Base-by-base conservation (phyloP, 2,888 invertebrate genomes). In the Agrilus biguttatus region DNA sequence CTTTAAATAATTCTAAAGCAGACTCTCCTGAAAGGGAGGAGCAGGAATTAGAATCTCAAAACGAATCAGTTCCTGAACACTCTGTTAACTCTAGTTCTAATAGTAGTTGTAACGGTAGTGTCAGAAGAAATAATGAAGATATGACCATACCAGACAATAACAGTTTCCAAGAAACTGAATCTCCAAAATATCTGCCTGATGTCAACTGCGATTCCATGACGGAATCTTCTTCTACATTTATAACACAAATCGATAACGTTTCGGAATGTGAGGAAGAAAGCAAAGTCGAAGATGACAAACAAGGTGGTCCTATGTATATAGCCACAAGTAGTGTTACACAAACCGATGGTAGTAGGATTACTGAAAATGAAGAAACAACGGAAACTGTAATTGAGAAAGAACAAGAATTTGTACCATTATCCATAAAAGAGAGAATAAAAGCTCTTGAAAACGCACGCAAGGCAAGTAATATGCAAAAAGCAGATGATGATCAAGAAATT, bases 381-480 rank as follows among this genome's bases (percentile, higher is more conserved):
- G 49, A 36, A 45, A 46, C 47, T 38, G 36, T 28, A 32, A 42
- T 14, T 14, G 38, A 17, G 34, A 40, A 14, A 41, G 41, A 49
- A 40, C 49, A 52, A 32, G 54, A 54, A 35, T 49, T 55, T 35
- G 49, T 55, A 45, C 49, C 52, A n/a, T 55, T 58, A 14, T 55
- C 63, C 3, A 61, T 66, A 10, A 60, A 63, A 52, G 62, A 65
- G 36, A 53, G 65, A 4, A 65, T 66, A 33, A 53, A 59, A 47
- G 61, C 62, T 4, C 48, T 66, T 28, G 57, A 59, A 42, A 57
- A 58, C 14, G 59, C 60, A 40, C 58, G 60, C 33, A 53, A 54
- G 28, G 42, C 47, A n/a, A 56, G 54, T 42, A 53, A 53, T 39
- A 49, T 47, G 28, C 45, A 46, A 32, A 14, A 49, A 8, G 43